Evolutionary conservation across 2,797 vertebrate species (phyloP), one percentile per base, ranked within the genome.

Genomic region (Lophura swinhoii): DNA sequence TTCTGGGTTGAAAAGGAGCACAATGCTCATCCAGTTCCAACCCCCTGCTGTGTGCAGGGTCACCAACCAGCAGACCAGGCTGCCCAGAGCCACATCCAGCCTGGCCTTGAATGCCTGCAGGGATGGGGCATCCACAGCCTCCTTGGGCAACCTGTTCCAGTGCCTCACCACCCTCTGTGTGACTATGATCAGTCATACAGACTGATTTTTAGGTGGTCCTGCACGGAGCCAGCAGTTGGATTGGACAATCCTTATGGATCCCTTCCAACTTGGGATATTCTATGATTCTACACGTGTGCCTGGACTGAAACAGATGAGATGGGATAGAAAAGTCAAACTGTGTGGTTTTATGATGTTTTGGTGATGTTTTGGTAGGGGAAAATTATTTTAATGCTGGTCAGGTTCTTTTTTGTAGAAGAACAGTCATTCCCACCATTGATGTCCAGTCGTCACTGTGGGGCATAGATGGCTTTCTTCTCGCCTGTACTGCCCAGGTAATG

Each of bases 361-460:
- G 37, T 63, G 72, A 24, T n/a, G 33, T 15, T 60, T 60, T 9
- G 26, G 37, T 12, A 26, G 15, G 35, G 24, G 60, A 56, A 12
- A 67, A 35, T 9, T 2, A 24, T 4, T 43, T 31, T 72, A 10
- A 4, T 44, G 12, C 18, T 67, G 17, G 16, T 31, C 29, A 79
- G 51, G 66, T 5, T 20, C 66, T 51, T 14, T 26, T 37, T 49
- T 0, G 0, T 18, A 69, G 44, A 78, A 14, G 24, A 66, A 22
- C 51, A 23, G 14, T 24, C 0, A 0, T 41, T 82, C 59, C 17
- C 31, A 10, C 41, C 53, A 70, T 0, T 49, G 28, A n/a, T 31
- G 18, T 62, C 76, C 85, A 43, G 82, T 10, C 53, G 55, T 7
- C 28, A 39, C 29, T 41, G 14, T 31, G 31, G 31, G 66, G 70